These are phyloP conservation scores for Acipenser oxyrinchus DNA, from an alignment of 2,797 vertebrate species.

Conservation along the genomic window DNA sequence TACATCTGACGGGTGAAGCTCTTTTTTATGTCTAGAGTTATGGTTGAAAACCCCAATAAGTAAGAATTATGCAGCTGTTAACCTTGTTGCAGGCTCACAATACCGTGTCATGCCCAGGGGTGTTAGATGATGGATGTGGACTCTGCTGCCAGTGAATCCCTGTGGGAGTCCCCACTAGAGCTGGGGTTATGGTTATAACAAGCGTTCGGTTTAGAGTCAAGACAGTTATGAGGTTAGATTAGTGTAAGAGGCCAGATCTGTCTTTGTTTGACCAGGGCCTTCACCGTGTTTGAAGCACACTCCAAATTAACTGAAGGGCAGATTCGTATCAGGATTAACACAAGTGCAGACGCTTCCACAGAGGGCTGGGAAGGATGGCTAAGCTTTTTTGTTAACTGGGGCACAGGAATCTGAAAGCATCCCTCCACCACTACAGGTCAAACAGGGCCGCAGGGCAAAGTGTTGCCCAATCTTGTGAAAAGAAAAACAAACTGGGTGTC, in stretches of 20 bases:
- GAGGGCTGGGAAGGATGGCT: background rate
- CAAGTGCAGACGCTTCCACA: background rate
- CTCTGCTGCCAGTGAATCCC: slow-evolving; percentile 48
- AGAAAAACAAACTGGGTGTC: too few species aligned
- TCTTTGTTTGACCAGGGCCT: slow-evolving; percentile 50
- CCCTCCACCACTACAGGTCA: background rate
- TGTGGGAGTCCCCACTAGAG: slow-evolving; percentile 66
- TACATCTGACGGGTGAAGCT: too few species aligned
- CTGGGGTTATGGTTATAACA: slow-evolving; percentile 45
- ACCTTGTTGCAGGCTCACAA: slow-evolving; percentile 26
- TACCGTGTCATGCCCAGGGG: slow-evolving; percentile 49
- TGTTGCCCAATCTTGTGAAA: too few species aligned
- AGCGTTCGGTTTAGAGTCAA: slow-evolving; percentile 58
- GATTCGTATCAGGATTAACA: background rate
- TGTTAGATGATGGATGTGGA: slow-evolving; percentile 54
- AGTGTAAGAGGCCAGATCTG: slow-evolving; percentile 54
- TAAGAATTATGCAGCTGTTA: too few species aligned
- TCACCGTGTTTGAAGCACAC: slow-evolving; percentile 25
- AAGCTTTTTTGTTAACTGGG: background rate
- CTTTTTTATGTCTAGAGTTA: too few species aligned
- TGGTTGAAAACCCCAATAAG: too few species aligned
- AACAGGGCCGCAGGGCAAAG: too few species aligned
- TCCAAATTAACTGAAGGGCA: background rate
- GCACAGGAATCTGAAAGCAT: too few species aligned
- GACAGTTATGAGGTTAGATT: slow-evolving; percentile 39